A percentile compares a stretch with the other conserved stretches of the same genome.
phyloP scores from a whole-genome alignment of 2,888 invertebrate genomes.

The Drosophila meridiana region DNA sequence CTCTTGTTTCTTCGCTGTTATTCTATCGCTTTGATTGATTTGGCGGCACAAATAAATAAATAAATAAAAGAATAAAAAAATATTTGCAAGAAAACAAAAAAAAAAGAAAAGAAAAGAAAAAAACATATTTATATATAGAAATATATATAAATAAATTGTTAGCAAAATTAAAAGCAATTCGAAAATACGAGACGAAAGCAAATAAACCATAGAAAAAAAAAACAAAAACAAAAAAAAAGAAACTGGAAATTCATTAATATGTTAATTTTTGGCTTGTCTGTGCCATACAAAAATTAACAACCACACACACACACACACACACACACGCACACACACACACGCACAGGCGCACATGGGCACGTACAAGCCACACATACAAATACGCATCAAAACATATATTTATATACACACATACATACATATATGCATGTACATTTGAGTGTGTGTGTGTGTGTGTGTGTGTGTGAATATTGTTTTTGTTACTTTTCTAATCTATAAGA shows the following conservation, averaged over 20 bases:
- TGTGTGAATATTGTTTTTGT: constrained; percentile 6
- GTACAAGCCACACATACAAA: constrained; percentile 27
- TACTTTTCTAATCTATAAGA: constrained; percentile 14
- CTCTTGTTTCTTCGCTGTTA: constrained; percentile 15
- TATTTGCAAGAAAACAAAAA: constrained; percentile 11
- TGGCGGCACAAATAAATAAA: constrained; percentile 40
- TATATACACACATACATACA: constrained; percentile 3
- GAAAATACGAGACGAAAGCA: constrained; percentile 35
- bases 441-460: not conserved
- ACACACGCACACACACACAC: constrained; percentile 20
- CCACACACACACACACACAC: constrained; percentile 17
- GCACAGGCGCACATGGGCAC: constrained; percentile 52
- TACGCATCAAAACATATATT: not conserved
- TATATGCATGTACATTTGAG: not conserved
- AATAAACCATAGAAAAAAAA: constrained; percentile 27
- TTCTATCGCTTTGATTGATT: constrained; percentile 38
- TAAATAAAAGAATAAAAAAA: constrained; percentile 19
- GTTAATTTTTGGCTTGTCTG: constrained; percentile 63
- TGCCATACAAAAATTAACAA: constrained; percentile 49
- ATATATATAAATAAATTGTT: constrained; percentile 16
- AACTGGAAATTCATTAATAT: constrained; percentile 79
- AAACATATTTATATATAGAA: not conserved
- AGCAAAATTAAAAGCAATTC: constrained; percentile 38
- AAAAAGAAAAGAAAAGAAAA: not conserved
- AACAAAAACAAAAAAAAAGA: constrained; percentile 47